Evolutionary conservation across 1,140 invertebrate genomes (phyloP).

Genomic region (Drosophila pruinosa): DNA sequence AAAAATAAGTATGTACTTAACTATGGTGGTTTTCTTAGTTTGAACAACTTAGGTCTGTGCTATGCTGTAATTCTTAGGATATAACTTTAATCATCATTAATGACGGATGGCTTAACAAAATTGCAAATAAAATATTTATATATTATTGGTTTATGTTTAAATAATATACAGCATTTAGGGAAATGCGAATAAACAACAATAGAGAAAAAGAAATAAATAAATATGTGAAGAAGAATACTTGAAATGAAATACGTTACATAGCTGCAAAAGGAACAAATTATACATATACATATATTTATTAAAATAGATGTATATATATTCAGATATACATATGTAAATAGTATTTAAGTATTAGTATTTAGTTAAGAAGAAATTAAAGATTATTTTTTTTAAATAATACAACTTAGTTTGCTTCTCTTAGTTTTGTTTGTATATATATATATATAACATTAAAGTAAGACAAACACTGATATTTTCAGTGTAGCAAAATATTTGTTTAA

Average conservation of each 20-base stretch:
- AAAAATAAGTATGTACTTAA: constrained; percentile 66
- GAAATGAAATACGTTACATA: constrained; percentile 52
- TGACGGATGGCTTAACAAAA: constrained; percentile 68
- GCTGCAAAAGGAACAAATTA: constrained; percentile 72
- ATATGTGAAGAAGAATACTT: constrained; percentile 41
- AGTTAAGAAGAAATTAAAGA: constrained; percentile 32
- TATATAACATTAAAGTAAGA: constrained; percentile 30
- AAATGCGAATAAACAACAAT: constrained; percentile 31
- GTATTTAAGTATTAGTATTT: constrained; percentile 28
- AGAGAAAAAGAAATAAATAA: constrained; percentile 59
- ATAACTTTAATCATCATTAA: constrained; percentile 24
- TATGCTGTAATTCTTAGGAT: constrained; percentile 61
- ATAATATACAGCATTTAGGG: constrained; percentile 66
- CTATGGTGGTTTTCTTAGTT: constrained; percentile 36
- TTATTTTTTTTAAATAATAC: constrained; percentile 40
- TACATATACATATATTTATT: constrained; percentile 49
- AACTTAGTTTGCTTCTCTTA: constrained; percentile 7
- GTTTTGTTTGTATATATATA: background rate
- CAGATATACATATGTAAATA: constrained; percentile 21
- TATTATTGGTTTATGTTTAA: constrained; percentile 21
- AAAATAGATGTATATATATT: constrained; percentile 44
- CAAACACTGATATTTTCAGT: constrained; percentile 27
- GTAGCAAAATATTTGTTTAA: constrained; percentile 20
- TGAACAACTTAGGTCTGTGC: constrained; percentile 68
- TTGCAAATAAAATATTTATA: constrained; percentile 61